Conservation (phyloP, 2,888 invertebrate genomes). For the Griposia aprilina region DNA sequence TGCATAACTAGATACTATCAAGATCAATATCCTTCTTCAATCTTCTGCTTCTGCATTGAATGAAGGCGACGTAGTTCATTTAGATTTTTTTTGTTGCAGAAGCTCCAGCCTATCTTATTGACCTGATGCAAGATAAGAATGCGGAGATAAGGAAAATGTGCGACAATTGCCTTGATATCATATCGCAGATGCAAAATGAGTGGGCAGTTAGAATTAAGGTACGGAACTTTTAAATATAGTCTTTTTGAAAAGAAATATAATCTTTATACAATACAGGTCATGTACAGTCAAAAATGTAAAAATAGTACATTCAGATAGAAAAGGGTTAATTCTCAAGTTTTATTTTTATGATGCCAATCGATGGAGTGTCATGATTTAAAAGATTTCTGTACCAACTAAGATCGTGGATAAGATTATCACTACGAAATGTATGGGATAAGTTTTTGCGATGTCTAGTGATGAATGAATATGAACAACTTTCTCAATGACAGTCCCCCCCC, state of each 20-base stretch:
- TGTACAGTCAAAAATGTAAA: background rate
- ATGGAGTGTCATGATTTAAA: background rate
- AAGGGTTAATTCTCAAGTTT: background rate
- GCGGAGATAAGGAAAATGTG: slow-evolving; percentile 98
- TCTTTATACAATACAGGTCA: background rate
- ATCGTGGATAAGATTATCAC: background rate
- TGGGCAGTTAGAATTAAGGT: slow-evolving; percentile 98
- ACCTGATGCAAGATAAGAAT: slow-evolving; percentile 99
- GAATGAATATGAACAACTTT: background rate
- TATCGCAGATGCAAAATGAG: slow-evolving; percentile 96
- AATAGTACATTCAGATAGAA: background rate
- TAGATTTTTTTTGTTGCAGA: slow-evolving; percentile 88
- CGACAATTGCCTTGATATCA: slow-evolving; percentile 98
- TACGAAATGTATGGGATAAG: background rate
- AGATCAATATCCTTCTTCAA: background rate
- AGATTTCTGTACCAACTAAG: background rate
- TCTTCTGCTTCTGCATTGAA: background rate
- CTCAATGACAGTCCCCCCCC: too few relatives aligned
- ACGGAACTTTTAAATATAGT: slow-evolving; percentile 23
- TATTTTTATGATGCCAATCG: background rate
- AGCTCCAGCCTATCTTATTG: slow-evolving; percentile 98
- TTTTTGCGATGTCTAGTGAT: background rate
- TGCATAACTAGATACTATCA: background rate
- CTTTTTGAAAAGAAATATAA: background rate
- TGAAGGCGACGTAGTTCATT: background rate